Evolutionary conservation across 1,140 invertebrate genomes (phyloP), one percentile per base, ranked within the genome.

Genomic region (Brachionus asplanchnoidis): DNA sequence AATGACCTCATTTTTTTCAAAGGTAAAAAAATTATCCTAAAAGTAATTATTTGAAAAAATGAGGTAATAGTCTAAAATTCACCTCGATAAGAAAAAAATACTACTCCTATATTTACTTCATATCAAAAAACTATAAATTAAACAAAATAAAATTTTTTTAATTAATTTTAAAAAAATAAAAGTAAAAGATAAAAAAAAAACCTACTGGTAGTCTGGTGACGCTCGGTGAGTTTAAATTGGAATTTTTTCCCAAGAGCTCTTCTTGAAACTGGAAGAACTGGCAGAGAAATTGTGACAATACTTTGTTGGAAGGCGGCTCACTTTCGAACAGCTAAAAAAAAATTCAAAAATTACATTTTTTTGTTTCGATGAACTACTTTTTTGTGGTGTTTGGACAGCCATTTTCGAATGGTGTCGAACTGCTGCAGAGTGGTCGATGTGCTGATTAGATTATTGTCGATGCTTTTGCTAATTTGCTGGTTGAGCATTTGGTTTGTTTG

Each of bases 201-300:
- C 40, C 20, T 75, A 75, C 73, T 20, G 79, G 79, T 42, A 82
- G 42, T 28, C 79, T 17, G 12, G 79, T 82, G 40, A 82, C 53
- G 14, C 17, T 60, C 17, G 23, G 79, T 2, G 20, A n/a, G 12
- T 32, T n/a, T 23, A 20, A 32, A 42, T 12, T 65, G 3, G 79
- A 26, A 28, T 46, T 60, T 65, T 82, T 82, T 8, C 79, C 79
- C 42, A 82, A 68, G 1, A 82, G 32, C 6, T 82, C 79, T 20
- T 82, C 79, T 65, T 82, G 79, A 14, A 28, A 82, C 53, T 82
- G 79, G 56, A 82, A 20, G 32, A 82, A 82, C 53, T 82, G 79
- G 36, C 28, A 82, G 14, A 82, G 23, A 68, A 82, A 65, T 23
- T 82, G 50, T 7, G 42, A 68, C 53, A 82, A 42, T n/a, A 6